Evolutionary conservation across 2,113 vertebrate species (phyloP).

Genomic region (Nothoprocta pentlandii): DNA sequence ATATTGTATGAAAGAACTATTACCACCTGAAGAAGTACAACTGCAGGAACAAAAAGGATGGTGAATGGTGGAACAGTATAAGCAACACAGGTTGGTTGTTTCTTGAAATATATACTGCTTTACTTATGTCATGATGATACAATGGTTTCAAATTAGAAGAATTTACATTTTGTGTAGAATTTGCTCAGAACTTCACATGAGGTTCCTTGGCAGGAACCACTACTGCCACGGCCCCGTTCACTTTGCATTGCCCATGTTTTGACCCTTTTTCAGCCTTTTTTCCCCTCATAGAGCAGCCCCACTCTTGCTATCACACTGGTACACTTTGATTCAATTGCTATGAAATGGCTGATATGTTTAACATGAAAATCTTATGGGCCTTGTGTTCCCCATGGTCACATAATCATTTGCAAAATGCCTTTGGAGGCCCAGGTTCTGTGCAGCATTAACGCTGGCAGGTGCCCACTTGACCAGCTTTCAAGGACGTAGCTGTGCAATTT

Average conservation of each 20-base stretch:
- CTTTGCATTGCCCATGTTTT: not conserved
- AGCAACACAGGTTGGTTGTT: constrained; percentile 26
- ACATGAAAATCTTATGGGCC: not conserved
- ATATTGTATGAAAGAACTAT: constrained; percentile 36
- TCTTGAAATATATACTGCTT: not conserved
- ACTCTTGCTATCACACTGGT: not conserved
- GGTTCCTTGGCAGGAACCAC: not conserved
- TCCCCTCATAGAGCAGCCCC: not conserved
- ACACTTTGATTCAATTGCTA: not conserved
- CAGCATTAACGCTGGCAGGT: not conserved
- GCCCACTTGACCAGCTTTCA: not conserved
- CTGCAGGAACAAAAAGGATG: constrained; percentile 42
- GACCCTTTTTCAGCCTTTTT: not conserved
- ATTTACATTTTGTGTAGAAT: not conserved
- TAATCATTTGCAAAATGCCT: not conserved
- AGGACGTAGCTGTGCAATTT: not conserved
- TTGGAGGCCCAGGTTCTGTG: not conserved
- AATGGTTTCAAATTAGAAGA: not conserved
- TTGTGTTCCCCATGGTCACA: not conserved
- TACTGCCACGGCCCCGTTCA: not conserved
- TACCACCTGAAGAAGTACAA: constrained; percentile 42
- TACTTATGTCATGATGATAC: not conserved
- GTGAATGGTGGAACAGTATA: constrained; percentile 47
- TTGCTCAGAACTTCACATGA: not conserved
- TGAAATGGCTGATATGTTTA: not conserved